Conservation (phyloP, 92 coral and sea anemone genomes). For the Epizoanthus illoricatus region DNA sequence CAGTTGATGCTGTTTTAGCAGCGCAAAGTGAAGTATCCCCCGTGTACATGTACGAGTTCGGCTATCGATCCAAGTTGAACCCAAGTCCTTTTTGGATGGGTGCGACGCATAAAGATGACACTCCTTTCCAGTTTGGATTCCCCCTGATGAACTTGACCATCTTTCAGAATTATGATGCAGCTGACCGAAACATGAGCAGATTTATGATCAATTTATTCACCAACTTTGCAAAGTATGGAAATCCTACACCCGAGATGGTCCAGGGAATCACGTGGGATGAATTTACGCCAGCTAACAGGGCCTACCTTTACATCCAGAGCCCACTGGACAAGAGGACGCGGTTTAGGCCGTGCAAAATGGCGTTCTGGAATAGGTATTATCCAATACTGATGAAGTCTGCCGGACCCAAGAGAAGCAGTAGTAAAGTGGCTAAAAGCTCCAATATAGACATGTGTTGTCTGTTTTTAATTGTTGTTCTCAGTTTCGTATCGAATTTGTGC, state of each 20-base stretch:
- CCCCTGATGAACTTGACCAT: conserved; percentile 68
- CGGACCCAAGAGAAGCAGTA: neutral
- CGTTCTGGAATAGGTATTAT: conserved; percentile 72
- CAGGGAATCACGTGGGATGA: conserved; percentile 49
- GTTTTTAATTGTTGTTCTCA: neutral
- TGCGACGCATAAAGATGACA: conserved; percentile 75
- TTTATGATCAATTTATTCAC: conserved; percentile 63
- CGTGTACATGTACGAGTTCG: conserved; percentile 61
- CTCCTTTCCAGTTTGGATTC: conserved; percentile 82
- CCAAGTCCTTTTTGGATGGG: conserved; percentile 63
- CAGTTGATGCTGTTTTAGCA: conserved; percentile 62
- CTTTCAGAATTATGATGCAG: conserved; percentile 60
- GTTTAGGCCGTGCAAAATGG: conserved; percentile 63
- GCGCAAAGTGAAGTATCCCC: conserved; percentile 63
- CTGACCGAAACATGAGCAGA: conserved; percentile 71
- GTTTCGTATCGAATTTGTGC: neutral
- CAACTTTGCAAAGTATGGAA: conserved; percentile 81
- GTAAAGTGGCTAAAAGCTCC: neutral
- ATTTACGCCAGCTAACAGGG: conserved; percentile 54
- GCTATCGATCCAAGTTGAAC: conserved; percentile 68
- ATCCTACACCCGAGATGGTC: conserved; percentile 68
- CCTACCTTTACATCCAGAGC: conserved; percentile 60
- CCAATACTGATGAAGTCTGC: neutral
- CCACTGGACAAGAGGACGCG: conserved; percentile 46
- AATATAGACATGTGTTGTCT: neutral